These are phyloP conservation scores for Halesus radiatus DNA, from an alignment of 1,140 invertebrate species.

Conservation along the genomic window DNA sequence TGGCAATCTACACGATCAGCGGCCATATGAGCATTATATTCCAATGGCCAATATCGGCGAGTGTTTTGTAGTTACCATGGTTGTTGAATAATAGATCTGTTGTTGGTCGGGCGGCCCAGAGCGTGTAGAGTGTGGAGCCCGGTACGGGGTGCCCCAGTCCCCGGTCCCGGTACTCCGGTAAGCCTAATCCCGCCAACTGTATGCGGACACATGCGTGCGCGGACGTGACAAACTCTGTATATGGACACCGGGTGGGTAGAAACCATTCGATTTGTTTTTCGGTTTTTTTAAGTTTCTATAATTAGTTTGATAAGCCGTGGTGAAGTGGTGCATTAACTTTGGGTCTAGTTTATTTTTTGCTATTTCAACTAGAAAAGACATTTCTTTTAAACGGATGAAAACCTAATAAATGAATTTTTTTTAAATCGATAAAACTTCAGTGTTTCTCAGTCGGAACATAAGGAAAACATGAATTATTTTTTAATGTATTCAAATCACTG, in stretches of 20 bases:
- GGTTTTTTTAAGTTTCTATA: too few species aligned
- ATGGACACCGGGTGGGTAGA: not conserved
- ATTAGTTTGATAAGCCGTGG: too few species aligned
- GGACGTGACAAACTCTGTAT: constrained; percentile 48
- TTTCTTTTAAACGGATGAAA: too few species aligned
- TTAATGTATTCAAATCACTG: too few species aligned
- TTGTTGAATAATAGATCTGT: constrained; percentile 39
- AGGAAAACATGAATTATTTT: too few species aligned
- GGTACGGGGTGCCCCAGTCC: constrained; percentile 21
- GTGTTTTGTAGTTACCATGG: constrained; percentile 25
- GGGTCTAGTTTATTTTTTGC: too few species aligned
- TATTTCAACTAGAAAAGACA: too few species aligned
- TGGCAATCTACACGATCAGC: not conserved
- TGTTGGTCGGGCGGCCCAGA: constrained; percentile 6
- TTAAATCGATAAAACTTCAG: too few species aligned
- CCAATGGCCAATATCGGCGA: not conserved
- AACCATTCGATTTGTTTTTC: not conserved
- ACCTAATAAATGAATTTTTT: too few species aligned
- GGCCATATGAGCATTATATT: not conserved
- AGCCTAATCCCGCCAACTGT: constrained; percentile 55
- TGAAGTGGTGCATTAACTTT: too few species aligned
- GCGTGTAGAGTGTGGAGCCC: not conserved
- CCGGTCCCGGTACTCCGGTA: constrained; percentile 32
- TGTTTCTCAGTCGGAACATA: too few species aligned
- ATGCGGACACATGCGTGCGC: constrained; percentile 55